Conservation (phyloP, 2,888 invertebrate species). For the Hoplodrina ambigua region DNA sequence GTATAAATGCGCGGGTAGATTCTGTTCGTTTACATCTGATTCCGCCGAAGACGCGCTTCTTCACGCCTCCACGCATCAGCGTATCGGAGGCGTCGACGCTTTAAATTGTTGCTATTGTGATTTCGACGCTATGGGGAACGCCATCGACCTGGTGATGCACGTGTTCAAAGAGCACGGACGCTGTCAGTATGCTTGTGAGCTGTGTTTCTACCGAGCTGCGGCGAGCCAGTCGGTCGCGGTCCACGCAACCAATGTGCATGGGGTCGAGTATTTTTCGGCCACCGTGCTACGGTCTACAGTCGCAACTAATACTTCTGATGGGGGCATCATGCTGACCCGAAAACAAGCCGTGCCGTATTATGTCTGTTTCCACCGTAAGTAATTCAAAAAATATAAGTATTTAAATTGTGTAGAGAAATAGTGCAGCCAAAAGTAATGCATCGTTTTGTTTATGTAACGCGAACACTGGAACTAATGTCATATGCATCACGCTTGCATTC, state of each 20-base stretch:
- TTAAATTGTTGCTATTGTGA: slow-evolving; percentile 91
- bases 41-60: slow-evolving; percentile 78
- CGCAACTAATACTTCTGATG: slow-evolving; percentile 54
- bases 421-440: not conserved
- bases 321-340: slow-evolving; percentile 71
- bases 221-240: slow-evolving; percentile 91
- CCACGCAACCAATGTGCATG: slow-evolving; percentile 88
- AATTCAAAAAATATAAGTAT: not conserved
- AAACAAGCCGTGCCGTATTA: slow-evolving; percentile 80
- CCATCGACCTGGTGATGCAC: slow-evolving; percentile 89
- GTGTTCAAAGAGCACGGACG: slow-evolving; percentile 91
- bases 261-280: slow-evolving; percentile 51
- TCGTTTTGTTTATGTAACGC: slow-evolving; percentile 11
- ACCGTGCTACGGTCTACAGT: slow-evolving; percentile 68
- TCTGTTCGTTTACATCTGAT: slow-evolving; percentile 82
- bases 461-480: not conserved
- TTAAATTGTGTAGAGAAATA: slow-evolving; percentile 1
- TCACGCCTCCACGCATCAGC: slow-evolving; percentile 82
- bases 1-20: slow-evolving; percentile 86
- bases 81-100: slow-evolving; percentile 80
- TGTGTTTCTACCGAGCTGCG: slow-evolving; percentile 93
- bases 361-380: slow-evolving; percentile 71
- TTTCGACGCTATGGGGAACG: slow-evolving; percentile 76
- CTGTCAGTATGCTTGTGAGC: slow-evolving; percentile 91
- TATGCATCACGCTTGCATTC: not conserved